Conservation (phyloP, 2,888 invertebrate genomes). For the Noctua fimbriata region DNA sequence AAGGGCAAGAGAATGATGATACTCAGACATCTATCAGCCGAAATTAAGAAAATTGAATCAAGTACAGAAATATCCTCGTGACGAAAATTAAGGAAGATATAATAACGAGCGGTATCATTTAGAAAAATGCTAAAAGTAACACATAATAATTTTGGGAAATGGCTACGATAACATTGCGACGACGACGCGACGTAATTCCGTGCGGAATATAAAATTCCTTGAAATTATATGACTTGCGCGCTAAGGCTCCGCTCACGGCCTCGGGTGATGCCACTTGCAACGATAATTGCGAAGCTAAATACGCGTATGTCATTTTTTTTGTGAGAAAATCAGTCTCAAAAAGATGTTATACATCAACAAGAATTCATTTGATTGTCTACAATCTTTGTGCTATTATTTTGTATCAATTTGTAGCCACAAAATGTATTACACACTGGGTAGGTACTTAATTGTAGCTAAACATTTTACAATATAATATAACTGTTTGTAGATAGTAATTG, state of each 20-base stretch:
- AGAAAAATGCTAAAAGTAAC: constrained; percentile 32
- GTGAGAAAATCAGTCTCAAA: neutral
- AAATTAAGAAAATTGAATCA: constrained; percentile 53
- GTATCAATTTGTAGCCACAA: neutral
- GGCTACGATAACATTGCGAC: constrained; percentile 10
- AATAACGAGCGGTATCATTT: constrained; percentile 51
- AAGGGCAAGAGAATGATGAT: too few relatives aligned
- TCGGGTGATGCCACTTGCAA: neutral
- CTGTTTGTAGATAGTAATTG: neutral
- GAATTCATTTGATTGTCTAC: neutral
- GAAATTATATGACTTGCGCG: neutral
- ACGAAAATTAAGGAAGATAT: constrained; percentile 41
- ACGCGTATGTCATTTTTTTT: neutral
- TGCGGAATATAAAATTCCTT: constrained; percentile 18
- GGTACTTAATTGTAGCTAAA: neutral
- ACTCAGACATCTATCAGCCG: constrained; percentile 28
- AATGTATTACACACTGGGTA: neutral
- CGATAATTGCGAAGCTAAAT: neutral
- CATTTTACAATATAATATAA: neutral
- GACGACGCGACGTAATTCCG: constrained; percentile 12
- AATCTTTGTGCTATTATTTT: neutral
- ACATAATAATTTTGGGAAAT: constrained; percentile 37
- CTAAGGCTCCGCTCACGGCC: neutral
- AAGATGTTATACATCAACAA: neutral
- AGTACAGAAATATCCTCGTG: constrained; percentile 29